Percentiles rank a stretch among this genome's conserved stretches.
These are phyloP conservation scores for Pavo muticus DNA, from an alignment of 2,113 vertebrate species.

Conservation along the genomic window DNA sequence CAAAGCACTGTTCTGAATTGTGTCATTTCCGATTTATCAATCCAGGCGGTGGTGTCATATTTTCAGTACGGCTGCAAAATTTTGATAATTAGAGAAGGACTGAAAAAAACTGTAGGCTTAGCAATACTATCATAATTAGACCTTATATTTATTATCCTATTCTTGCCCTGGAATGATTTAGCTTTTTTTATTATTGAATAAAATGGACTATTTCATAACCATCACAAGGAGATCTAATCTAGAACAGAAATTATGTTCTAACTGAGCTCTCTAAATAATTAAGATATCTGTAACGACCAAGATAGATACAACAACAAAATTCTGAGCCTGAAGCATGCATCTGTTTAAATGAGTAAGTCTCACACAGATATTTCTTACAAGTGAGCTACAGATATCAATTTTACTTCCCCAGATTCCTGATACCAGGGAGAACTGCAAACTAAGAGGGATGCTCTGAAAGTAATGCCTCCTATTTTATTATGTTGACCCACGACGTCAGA, in stretches of 20 bases:
- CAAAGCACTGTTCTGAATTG: conserved; percentile 56
- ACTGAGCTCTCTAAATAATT: not conserved
- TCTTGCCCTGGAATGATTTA: not conserved
- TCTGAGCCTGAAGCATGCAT: not conserved
- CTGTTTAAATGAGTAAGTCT: not conserved
- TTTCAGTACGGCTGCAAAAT: conserved; percentile 33
- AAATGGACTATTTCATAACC: not conserved
- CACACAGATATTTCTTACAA: not conserved
- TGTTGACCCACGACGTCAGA: too few relatives aligned
- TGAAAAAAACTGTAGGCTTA: not conserved
- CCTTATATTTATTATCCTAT: not conserved
- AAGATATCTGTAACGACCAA: not conserved
- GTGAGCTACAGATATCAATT: not conserved
- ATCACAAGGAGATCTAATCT: not conserved
- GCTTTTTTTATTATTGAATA: not conserved
- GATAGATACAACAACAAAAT: not conserved
- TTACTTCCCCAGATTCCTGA: not conserved
- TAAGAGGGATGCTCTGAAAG: not conserved
- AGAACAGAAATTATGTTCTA: not conserved
- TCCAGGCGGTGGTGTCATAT: conserved; percentile 35
- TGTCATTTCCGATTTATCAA: conserved; percentile 53
- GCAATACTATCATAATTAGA: not conserved
- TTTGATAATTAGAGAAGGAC: conserved; percentile 19
- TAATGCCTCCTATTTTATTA: too few relatives aligned
- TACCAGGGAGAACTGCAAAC: not conserved